Evolutionary conservation across 2,113 vertebrate genomes (phyloP), one percentile per base, ranked within the genome.

Genomic region (Mellivora capensis): DNA sequence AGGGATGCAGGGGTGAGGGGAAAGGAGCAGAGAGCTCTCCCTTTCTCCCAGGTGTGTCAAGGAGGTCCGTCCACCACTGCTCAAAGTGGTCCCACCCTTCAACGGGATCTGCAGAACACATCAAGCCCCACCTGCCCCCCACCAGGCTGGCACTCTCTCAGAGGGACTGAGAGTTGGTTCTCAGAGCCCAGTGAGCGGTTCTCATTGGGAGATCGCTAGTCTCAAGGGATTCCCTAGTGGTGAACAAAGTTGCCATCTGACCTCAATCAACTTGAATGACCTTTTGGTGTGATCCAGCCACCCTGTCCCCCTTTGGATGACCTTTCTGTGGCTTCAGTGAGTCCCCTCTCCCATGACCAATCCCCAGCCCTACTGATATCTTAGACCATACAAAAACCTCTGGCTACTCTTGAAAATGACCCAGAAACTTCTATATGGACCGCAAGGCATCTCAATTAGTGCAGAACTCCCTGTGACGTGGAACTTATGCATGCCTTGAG

Each of bases 171-270:
- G 34, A 71, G n/a, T 90, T 27, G 74, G 13, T 72, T n/a, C 49
- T 67, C 59, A 72, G 61, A 31, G 21, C 23, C 74, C 62, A 18
- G 29, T 67, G 31, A 4, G 76, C 71, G 44, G 0, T 87, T 89
- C 61, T 93, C 20, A 37, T 61, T 86, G 25, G 31, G 96, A 93
- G 15, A 82, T 15, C 25, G 9, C n/a, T 79, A 29, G 25, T 84
- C 90, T 93, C 8, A 31, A 52, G 34, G 93, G 47, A 82, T 31
- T 37, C 17, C 27, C 10, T n/a, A 14, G 18, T 67, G n/a, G 59
- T 54, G 17, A 97, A 69, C 42, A 81, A 15, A 42, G 61, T 61
- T 8, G 14, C 54, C 25, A 27, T 64, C 82, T 80, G 87, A 88
- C 31, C 39, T 95, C 79, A 61, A 1, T 69, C 79, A 81, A 87